Evolutionary conservation across 2,888 invertebrate genomes (phyloP), one percentile per base, ranked within the genome.

Genomic region (Hydraecia micacea): DNA sequence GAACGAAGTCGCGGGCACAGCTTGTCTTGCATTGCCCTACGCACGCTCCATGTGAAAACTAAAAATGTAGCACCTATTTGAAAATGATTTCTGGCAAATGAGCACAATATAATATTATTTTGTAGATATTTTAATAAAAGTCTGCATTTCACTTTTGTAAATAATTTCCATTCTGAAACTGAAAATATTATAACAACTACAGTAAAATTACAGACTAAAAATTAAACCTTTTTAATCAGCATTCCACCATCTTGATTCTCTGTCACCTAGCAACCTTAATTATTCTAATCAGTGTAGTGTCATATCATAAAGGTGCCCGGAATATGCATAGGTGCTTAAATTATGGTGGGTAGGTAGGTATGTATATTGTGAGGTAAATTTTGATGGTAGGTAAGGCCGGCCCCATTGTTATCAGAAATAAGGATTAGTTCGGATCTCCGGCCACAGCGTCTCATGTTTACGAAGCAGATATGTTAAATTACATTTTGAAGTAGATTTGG

Each of bases 361-460:
- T 55, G 60, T 72, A 28, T 68, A 76, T 69, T 75, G 32, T 80
- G 52, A 32, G 55, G 74, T 77, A 81, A 82, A 76, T 81, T 82
- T 84, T 77, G 78, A 78, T 75, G 67, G 71, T 60, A 28, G 67
- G 71, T 60, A 28, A 62, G 70, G 77, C 73, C 74, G 60, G 52
- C 69, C 66, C 75, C 77, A 77, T 74, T 86, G 79, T 80, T 70
- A 62, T 42, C 62, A 65, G 79, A 55, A 62, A 63, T 70, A 77
- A 80, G 81, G 86, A 89, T 89, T 89, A 87, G 65, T 82, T 77
- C 69, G 80, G 81, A 78, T 88, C 79, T 78, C 77, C 73, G 82
- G 63, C 84, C 81, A 75, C 75, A 80, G 79, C 77, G 77, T 75
- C 73, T 87, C 74, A 75, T 86, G 79, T 79, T 77, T 82, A 82